Conservation (phyloP, 2,113 vertebrate species). For the Tenrec ecaudatus region DNA sequence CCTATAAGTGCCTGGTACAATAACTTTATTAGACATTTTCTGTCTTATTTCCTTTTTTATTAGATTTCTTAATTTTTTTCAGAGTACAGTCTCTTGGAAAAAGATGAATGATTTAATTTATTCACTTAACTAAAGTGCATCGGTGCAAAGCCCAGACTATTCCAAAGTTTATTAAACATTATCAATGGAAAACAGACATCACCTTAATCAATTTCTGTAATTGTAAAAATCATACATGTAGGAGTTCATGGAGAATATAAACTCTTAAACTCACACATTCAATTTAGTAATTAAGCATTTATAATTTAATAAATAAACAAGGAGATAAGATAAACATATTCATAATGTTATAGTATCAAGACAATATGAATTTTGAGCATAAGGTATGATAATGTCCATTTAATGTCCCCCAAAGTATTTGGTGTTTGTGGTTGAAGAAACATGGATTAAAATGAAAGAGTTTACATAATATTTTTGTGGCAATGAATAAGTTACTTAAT, state of each 20-base stretch:
- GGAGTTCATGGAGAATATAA: neutral
- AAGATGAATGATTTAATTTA: neutral
- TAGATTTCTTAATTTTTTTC: neutral
- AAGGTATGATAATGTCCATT: neutral
- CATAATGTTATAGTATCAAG: neutral
- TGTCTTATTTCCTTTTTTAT: neutral
- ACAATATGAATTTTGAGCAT: neutral
- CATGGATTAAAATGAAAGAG: neutral
- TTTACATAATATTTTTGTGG: no score
- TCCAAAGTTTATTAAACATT: neutral
- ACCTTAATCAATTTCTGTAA: constrained; percentile 5
- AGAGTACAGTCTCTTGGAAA: neutral
- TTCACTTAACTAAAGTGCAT: neutral
- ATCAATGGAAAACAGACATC: neutral
- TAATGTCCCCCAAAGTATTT: no score
- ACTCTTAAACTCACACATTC: neutral
- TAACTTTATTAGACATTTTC: neutral
- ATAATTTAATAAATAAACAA: neutral
- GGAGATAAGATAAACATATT: neutral
- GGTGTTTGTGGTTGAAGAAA: neutral
- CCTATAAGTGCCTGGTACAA: neutral
- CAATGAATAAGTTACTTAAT: neutral
- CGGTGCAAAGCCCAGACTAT: neutral
- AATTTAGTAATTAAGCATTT: neutral
- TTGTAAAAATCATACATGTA: neutral